Base-by-base conservation (phyloP, 2,888 invertebrate genomes). In the Mylabris sibirica region DNA sequence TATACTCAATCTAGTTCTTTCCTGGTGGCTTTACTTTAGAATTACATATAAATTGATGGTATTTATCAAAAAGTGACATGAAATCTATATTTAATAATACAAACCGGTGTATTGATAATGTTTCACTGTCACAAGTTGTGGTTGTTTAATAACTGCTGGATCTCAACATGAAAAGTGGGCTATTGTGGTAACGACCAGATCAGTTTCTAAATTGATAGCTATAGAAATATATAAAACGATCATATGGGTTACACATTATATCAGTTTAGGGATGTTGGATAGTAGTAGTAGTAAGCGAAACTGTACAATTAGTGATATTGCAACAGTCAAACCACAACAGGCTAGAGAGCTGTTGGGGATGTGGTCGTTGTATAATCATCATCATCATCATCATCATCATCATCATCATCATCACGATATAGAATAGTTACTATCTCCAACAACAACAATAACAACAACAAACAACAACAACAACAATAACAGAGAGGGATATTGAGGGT, bases 241-340 rank as follows among this genome's bases (percentile, higher is more conserved):
- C 3, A 49, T 30, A 30, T 11, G 49, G 49, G 20, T 49, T 20
- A 3, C 20, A 20, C 20, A 6, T 11, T 11, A 22, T 49, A 20
- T 9, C 20, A 22, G 20, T 2, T n/a, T n/a, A 49, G 6, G 8
- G 9, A 49, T 30, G 30, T 8, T 9, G 11, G 8, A 20, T 20
- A 49, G n/a, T n/a, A n/a, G n/a, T n/a, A n/a, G n/a, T n/a, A n/a
- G 2, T 17, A 44, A 6, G 41, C 17, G n/a, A 38, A 41, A 62
- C 26, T 41, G 17, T 41, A 41, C 62, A 62, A 62, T 62, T 62
- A 62, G 44, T 41, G 22, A 24, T 41, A 62, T 41, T 62, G 62
- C 62, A 62, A 62, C n/a, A 44, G 22, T 44, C 41, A 26, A 62
- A 62, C 44, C 49, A 20, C 49, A 49, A 49, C 20, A 20, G 11